Evolutionary conservation across 2,797 vertebrate genomes (phyloP).

Genomic region (Gymnopithys bicolor): DNA sequence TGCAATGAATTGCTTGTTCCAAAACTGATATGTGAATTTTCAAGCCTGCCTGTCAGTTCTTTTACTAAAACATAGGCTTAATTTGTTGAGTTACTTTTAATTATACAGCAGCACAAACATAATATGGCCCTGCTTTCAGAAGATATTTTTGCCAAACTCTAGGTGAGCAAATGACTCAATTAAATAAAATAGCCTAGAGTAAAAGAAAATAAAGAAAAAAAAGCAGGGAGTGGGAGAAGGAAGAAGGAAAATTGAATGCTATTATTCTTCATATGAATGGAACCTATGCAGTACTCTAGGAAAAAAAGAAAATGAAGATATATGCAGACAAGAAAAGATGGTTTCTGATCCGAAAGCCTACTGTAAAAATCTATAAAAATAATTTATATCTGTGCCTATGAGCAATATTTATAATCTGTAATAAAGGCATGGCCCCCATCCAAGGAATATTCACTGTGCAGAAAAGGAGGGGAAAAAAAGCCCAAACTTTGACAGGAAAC

Average conservation of each 20-base stretch:
- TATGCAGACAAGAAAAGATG: background rate
- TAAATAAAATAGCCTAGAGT: background rate
- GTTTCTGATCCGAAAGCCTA: background rate
- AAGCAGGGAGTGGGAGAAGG: background rate
- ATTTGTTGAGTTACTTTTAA: slow-evolving; percentile 4
- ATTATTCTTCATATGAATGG: background rate
- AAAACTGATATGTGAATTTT: background rate
- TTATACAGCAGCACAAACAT: background rate
- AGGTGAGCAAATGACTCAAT: slow-evolving; percentile 15
- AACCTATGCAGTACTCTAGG: background rate
- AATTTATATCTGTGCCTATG: background rate
- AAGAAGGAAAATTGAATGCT: background rate
- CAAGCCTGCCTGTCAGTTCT: background rate
- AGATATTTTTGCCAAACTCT: slow-evolving; percentile 8
- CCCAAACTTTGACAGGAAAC: background rate
- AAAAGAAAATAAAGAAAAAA: background rate
- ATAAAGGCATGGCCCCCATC: background rate
- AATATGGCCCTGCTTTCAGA: background rate
- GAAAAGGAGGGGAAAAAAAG: background rate
- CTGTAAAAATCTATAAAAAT: background rate
- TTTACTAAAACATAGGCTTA: background rate
- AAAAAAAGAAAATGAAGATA: background rate
- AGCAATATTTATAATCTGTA: background rate
- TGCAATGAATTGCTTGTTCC: background rate
- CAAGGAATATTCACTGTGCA: background rate